Base-by-base conservation (phyloP, 2,797 vertebrate species). In the Sebastes taczanowskii region DNA sequence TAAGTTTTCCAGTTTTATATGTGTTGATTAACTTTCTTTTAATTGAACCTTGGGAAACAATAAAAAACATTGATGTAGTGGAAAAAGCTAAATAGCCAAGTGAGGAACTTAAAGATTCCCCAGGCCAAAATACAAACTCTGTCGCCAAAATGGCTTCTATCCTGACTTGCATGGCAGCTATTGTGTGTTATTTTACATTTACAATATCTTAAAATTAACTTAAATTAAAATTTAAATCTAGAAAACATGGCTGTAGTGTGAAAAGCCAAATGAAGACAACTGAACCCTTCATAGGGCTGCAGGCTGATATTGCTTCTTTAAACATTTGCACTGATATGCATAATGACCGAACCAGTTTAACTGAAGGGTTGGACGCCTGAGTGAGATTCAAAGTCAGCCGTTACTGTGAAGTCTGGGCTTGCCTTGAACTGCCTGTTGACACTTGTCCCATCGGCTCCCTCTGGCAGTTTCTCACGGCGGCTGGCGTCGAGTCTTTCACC, bases 381-480 rank as follows among this genome's bases (percentile, higher is more conserved):
- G 11, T n/a, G 14, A n/a, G 1, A 69, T 80, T 34, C 32, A 61
- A 20, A 68, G 14, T 0, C 42, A 73, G 64, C 79, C 85, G 86
- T 91, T 91, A 75, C 30, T 52, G 78, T 11, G 46, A 30, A 38
- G 86, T 60, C 81, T 83, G 84, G 71, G 52, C 89, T 76, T 83
- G 88, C 52, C 80, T 78, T 13, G 3, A 11, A n/a, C 20, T 63
- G 29, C 89, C 56, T 93, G 92, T 58, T 66, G 42, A 49, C 62
- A 84, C 86, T 83, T 75, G 92, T 91, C 79, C 5, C 82, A 35
- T 20, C 5, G 1, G 4, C 29, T 59, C 78, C 86, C 74, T 74
- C 30, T 4, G 81, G 89, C 77, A 25, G 11, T 91, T 94, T 92
- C 89, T 78, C 90, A 93, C 7, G 23, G 3, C 32, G 6, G 16